Percentiles rank a stretch among this genome's conserved stretches.
These are phyloP conservation scores for Danio rerio DNA, from an alignment of 2,113 vertebrate genomes.

Conservation along the genomic window DNA sequence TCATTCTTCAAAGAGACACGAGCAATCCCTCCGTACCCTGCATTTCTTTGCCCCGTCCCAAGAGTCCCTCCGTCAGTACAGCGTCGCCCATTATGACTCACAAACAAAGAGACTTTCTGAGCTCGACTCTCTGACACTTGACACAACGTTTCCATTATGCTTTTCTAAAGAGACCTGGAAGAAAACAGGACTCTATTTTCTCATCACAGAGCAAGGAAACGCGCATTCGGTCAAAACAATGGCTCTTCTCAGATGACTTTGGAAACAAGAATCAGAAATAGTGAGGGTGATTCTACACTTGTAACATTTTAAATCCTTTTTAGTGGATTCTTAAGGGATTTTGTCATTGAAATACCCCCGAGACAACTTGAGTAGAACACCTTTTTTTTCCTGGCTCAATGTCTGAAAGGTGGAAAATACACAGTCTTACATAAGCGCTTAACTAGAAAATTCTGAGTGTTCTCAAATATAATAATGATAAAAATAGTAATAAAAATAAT, in stretches of 20 bases:
- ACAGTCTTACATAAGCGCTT: too few relatives aligned
- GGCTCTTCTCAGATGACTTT: neutral
- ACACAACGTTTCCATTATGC: constrained; percentile 34
- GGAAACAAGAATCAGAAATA: neutral
- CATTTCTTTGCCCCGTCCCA: constrained; percentile 44
- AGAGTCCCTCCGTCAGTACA: constrained; percentile 31
- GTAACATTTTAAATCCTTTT: constrained; percentile 1
- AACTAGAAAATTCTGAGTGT: too few relatives aligned
- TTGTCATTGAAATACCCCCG: neutral
- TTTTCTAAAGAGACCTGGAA: constrained; percentile 31
- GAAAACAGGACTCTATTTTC: constrained; percentile 20
- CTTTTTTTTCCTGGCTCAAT: neutral
- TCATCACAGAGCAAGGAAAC: neutral
- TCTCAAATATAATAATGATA: too few relatives aligned
- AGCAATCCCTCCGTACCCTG: constrained; percentile 38
- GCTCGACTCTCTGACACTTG: constrained; percentile 30
- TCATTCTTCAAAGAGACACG: constrained; percentile 54
- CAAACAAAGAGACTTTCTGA: constrained; percentile 36
- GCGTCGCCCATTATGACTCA: constrained; percentile 29
- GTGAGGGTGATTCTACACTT: neutral
- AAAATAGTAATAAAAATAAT: too few relatives aligned
- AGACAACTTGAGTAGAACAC: neutral
- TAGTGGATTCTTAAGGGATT: neutral
- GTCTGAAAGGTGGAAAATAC: neutral
- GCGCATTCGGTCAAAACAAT: neutral